phyloP scores from a whole-genome alignment of 2,113 vertebrate genomes.

The Hippocampus mohnikei region DNA sequence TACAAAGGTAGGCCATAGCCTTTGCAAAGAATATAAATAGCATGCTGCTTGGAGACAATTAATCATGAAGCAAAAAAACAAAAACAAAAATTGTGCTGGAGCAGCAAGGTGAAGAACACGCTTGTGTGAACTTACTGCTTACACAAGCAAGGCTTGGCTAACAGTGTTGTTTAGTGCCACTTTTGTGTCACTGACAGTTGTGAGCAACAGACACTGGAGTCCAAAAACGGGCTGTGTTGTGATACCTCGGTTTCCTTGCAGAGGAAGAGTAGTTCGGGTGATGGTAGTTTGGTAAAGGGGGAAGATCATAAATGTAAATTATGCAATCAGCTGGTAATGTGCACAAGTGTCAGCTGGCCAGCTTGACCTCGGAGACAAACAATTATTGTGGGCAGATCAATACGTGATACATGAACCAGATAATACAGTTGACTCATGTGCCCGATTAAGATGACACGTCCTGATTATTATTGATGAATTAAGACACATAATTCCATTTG shows the following conservation, averaged over 20 bases:
- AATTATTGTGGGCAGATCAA: constrained; percentile 1
- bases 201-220: background rate
- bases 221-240: background rate
- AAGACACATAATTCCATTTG: background rate
- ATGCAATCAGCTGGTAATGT: constrained; percentile 6
- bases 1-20: constrained; percentile 28
- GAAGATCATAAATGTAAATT: background rate
- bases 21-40: constrained; percentile 22
- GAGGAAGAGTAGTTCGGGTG: too few relatives aligned
- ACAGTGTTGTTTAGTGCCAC: background rate
- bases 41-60: constrained; percentile 35
- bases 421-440: background rate
- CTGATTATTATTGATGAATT: background rate
- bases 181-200: background rate
- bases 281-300: background rate
- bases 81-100: background rate
- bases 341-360: background rate
- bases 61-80: constrained; percentile 29
- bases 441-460: constrained; percentile 1
- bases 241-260: too few relatives aligned
- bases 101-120: constrained; percentile 1
- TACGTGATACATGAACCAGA: background rate
- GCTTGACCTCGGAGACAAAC: background rate
- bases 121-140: background rate
- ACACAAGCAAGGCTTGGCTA: background rate